These are phyloP conservation scores for Fragum whitleyi DNA, from an alignment of 2,888 invertebrate genomes.

Conservation along the genomic window DNA sequence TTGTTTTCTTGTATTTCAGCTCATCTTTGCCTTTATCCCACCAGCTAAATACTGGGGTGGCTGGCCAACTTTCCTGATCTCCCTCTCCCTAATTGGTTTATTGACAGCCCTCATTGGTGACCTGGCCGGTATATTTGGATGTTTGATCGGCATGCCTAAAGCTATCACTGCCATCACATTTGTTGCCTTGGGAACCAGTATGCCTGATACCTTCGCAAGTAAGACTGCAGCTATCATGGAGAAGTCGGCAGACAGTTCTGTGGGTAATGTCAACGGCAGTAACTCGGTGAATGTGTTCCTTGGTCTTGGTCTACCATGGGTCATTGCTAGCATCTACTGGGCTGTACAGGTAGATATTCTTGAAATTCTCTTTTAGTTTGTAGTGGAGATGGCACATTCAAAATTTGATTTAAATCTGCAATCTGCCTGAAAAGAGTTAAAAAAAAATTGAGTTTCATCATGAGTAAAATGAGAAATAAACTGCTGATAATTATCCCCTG, in stretches of 20 bases:
- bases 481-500: too few relatives aligned
- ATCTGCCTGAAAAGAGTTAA: too few relatives aligned
- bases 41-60: constrained; percentile 86
- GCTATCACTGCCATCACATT: constrained; percentile 86
- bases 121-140: constrained; percentile 88
- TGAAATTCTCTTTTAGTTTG: too few relatives aligned
- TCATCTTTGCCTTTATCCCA: constrained; percentile 87
- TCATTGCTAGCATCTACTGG: constrained; percentile 87
- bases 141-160: constrained; percentile 87
- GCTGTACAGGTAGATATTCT: constrained; percentile 69
- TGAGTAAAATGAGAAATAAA: too few relatives aligned
- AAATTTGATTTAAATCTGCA: too few relatives aligned
- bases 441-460: too few relatives aligned
- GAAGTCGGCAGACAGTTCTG: constrained; percentile 88
- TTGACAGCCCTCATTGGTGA: constrained; percentile 88
- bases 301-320: constrained; percentile 88
- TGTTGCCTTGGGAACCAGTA: constrained; percentile 88
- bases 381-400: too few relatives aligned
- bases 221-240: constrained; percentile 87
- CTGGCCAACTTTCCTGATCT: constrained; percentile 88
- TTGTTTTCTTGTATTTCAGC: constrained; percentile 76
- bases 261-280: constrained; percentile 88
- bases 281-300: constrained; percentile 89
- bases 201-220: constrained; percentile 88
- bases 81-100: constrained; percentile 87